A percentile compares a stretch with the other conserved stretches of the same genome.
These are phyloP conservation scores for Brachystomella parvula DNA, from an alignment of 1,140 invertebrate species.

Conservation along the genomic window DNA sequence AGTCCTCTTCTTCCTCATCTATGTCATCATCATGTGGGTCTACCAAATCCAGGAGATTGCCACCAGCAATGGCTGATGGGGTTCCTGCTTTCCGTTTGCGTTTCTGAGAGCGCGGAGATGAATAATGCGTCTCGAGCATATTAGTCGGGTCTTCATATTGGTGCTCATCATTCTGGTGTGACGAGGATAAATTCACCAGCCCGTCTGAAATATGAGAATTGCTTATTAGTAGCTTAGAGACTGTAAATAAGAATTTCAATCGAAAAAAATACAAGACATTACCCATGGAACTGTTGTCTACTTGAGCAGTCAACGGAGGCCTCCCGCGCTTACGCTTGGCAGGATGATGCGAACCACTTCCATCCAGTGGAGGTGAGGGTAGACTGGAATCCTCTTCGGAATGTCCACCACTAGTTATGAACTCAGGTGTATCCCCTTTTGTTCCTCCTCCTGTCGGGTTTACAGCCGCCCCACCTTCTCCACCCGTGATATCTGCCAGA, in stretches of 20 bases:
- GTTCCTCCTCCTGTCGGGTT: conserved; percentile 50
- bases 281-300: background rate
- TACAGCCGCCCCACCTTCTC: conserved; percentile 22
- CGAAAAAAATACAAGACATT: conserved; percentile 3
- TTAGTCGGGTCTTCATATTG: conserved; percentile 33
- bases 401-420: conserved; percentile 22
- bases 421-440: conserved; percentile 41
- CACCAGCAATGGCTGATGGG: conserved; percentile 9
- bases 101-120: conserved; percentile 30
- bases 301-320: conserved; percentile 23
- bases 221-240: background rate
- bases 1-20: conserved; percentile 32
- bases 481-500: conserved; percentile 50
- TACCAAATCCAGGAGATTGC: conserved; percentile 15
- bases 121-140: conserved; percentile 35
- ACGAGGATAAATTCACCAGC: background rate
- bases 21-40: conserved; percentile 33
- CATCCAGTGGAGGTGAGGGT: conserved; percentile 32
- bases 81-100: conserved; percentile 16
- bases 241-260: background rate
- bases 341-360: conserved; percentile 29
- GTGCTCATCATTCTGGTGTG: conserved; percentile 13
- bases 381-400: conserved; percentile 29
- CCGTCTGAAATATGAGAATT: background rate
- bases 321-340: conserved; percentile 34